Evolutionary conservation across 30 jellyfish, hydroid and myxozoan genomes (phyloP).

Genomic region (Aurelia sp.): DNA sequence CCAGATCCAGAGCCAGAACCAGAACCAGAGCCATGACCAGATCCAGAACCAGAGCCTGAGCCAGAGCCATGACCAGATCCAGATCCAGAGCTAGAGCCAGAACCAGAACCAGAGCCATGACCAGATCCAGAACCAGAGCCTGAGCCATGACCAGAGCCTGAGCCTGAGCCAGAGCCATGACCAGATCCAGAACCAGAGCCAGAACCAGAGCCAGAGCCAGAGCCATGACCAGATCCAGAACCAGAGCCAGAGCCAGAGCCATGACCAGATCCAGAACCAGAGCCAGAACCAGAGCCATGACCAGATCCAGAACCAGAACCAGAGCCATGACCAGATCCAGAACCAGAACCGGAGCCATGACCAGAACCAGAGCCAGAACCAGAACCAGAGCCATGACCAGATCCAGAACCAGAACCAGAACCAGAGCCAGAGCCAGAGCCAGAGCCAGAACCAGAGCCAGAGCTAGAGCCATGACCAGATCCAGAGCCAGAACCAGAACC

Average conservation of each 20-base stretch:
- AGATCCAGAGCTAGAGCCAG: no score
- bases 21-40: constrained; percentile 27
- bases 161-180: background rate
- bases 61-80: no score
- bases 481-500: constrained; percentile 3
- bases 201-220: no score
- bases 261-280: no score
- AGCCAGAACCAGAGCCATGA: no score
- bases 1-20: constrained; percentile 30
- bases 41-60: constrained; percentile 13
- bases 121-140: constrained; percentile 8
- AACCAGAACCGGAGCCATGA: constrained; percentile 49
- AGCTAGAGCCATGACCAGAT: background rate
- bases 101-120: background rate
- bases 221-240: no score
- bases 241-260: no score
- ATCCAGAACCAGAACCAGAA: background rate
- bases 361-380: constrained; percentile 30
- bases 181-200: background rate
- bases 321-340: constrained; percentile 38
- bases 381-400: constrained; percentile 31
- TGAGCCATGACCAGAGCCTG: background rate
- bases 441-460: constrained; percentile 4
- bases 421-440: constrained; percentile 1
- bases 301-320: constrained; percentile 35